Conservation (phyloP, 2,797 vertebrate genomes). For the Cirrhinus mrigala region DNA sequence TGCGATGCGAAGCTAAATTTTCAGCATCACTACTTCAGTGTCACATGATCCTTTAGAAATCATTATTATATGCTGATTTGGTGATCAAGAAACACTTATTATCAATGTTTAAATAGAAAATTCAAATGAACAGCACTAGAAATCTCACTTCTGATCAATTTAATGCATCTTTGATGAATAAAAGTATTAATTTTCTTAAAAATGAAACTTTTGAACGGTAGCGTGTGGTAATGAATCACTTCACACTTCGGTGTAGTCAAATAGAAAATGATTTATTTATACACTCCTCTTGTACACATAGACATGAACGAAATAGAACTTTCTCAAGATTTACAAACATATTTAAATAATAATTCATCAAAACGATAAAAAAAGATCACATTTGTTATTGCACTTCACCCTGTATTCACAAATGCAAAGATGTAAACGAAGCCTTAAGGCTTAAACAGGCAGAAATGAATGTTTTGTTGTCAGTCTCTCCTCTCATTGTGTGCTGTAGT, state of each 20-base stretch:
- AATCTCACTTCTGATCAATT: not conserved
- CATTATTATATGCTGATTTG: not conserved
- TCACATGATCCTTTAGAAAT: not conserved
- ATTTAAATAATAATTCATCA: constrained; percentile 78
- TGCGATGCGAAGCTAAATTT: not conserved
- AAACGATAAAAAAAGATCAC: constrained; percentile 53
- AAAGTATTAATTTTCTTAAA: not conserved
- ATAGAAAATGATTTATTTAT: constrained; percentile 59
- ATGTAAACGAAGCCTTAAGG: constrained; percentile 9
- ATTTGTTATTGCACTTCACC: constrained; percentile 73
- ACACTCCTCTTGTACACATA: constrained; percentile 58
- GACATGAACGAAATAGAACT: constrained; percentile 56
- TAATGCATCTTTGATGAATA: not conserved
- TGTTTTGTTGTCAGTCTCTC: not conserved
- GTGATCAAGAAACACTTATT: not conserved
- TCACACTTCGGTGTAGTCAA: not conserved
- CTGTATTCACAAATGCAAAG: constrained; percentile 46
- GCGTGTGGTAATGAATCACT: not conserved
- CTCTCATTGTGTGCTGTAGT: constrained; percentile 63
- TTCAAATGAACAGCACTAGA: not conserved
- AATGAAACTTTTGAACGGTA: not conserved
- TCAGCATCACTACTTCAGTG: not conserved
- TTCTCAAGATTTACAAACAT: constrained; percentile 63
- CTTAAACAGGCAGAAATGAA: constrained; percentile 5
- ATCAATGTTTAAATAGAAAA: not conserved